phyloP scores from a whole-genome alignment of 64 coral and sea anemone species.

The Porites australiensis region DNA sequence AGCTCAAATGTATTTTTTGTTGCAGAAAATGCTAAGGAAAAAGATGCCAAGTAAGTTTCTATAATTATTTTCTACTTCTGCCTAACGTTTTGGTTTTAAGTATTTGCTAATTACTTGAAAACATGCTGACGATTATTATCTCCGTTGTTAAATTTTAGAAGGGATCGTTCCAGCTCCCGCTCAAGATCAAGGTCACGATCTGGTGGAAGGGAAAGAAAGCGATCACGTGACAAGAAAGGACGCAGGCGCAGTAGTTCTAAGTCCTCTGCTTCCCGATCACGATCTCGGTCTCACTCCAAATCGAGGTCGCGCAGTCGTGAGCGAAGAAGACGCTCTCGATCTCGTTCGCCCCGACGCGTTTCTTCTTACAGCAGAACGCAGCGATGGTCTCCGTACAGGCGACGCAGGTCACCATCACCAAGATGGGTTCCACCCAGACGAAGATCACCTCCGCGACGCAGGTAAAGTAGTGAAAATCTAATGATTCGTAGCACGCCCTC shows the following conservation, averaged over 20 bases:
- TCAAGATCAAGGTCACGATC: constrained; percentile 79
- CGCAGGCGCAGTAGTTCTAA: constrained; percentile 45
- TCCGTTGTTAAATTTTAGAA: constrained; percentile 17
- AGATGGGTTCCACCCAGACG: constrained; percentile 59
- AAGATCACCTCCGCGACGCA: constrained; percentile 64
- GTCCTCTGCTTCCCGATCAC: constrained; percentile 51
- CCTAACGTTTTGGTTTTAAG: too few species aligned
- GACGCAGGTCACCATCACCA: constrained; percentile 39
- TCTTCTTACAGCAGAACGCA: constrained; percentile 77
- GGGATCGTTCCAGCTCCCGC: constrained; percentile 68
- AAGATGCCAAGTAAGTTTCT: constrained; percentile 23
- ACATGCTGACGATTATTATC: neutral
- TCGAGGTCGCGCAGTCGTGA: constrained; percentile 75
- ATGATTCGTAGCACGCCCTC: too few species aligned
- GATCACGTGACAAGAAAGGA: constrained; percentile 39
- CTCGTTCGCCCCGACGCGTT: constrained; percentile 81
- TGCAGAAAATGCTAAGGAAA: constrained; percentile 7
- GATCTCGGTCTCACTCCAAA: constrained; percentile 77
- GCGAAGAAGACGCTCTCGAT: constrained; percentile 78
- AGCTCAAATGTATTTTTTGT: neutral
- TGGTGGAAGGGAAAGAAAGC: constrained; percentile 33
- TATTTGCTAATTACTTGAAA: too few species aligned
- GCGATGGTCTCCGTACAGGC: constrained; percentile 71
- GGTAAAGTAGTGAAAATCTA: neutral
- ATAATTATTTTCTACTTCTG: neutral